Conservation (phyloP, 1,140 invertebrate genomes). For the Drosophila sulfurigaster region DNA sequence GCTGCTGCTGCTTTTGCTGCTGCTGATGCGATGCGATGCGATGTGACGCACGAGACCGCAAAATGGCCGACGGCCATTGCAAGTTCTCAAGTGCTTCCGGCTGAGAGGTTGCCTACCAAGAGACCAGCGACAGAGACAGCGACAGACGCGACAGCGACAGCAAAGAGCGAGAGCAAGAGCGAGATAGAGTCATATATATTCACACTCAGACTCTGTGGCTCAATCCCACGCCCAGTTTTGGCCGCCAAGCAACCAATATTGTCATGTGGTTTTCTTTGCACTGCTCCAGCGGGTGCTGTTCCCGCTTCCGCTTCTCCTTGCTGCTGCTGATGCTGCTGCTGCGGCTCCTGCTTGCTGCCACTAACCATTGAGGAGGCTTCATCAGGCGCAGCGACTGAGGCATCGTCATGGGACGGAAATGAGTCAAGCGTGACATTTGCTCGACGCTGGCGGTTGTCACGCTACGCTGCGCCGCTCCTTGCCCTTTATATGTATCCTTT, state of each 20-base stretch:
- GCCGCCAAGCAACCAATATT: conserved; percentile 74
- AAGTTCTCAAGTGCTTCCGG: conserved; percentile 84
- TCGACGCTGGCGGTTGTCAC: conserved; percentile 75
- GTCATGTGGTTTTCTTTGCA: conserved; percentile 80
- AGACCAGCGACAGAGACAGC: conserved; percentile 22
- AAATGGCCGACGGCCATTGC: conserved; percentile 73
- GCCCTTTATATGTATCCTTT: conserved; percentile 61
- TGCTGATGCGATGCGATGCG: conserved; percentile 37
- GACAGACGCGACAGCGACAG: background rate
- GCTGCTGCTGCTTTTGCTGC: conserved; percentile 32
- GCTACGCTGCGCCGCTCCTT: conserved; percentile 65
- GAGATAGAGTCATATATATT: background rate
- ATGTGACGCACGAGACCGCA: conserved; percentile 76
- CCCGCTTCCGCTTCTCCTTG: conserved; percentile 31
- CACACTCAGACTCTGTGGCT: background rate
- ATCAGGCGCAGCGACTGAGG: conserved; percentile 29
- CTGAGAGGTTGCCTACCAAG: conserved; percentile 74
- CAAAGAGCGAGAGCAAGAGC: conserved; percentile 11
- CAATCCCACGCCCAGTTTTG: conserved; percentile 18
- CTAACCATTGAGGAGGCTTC: conserved; percentile 69
- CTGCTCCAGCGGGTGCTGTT: conserved; percentile 33
- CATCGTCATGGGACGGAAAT: conserved; percentile 80
- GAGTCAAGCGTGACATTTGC: conserved; percentile 83
- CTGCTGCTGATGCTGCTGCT: conserved; percentile 53
- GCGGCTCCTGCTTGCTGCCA: conserved; percentile 58